Base-by-base conservation (phyloP, 2,113 vertebrate genomes). In the Verasper variegatus region DNA sequence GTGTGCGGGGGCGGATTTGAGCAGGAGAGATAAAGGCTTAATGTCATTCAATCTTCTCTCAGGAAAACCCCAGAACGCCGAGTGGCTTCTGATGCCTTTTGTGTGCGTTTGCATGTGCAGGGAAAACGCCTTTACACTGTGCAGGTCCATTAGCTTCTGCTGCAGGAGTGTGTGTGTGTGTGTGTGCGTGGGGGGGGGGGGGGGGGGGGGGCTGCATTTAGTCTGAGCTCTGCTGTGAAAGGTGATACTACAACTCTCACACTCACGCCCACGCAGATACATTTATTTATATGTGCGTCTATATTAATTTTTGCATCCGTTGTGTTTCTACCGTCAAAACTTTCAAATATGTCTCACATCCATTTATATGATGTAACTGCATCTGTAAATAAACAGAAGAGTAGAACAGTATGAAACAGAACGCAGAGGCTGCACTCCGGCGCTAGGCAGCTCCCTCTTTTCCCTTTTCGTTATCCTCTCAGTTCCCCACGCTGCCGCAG, bases 61-160 rank as follows among this genome's bases (percentile, higher is more conserved):
- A 35, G 71, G 61, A 64, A 18, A 76, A 61, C 58, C 11, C 11
- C 71, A 74, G 64, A 21, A n/a, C 0, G 21, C 24, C 15, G 65
- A 58, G 64, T 42, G 35, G 52, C 27, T 47, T 13, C 13, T 4
- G 51, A 40, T 49, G 49, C 55, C 59, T 58, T 51, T 51, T 79
- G 69, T 75, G 74, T 24, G 49, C 13, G 55, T 80, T 58, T 58
- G 51, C 35, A 40, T 68, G 45, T 42, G 35, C 5, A 11, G 27
- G 58, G 69, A 49, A 60, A 20, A 24, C 24, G 59, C 40, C 70
- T 76, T 67, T 40, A 73, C 74, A 54, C 65, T 17, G 3, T 8
- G 52, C 63, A 5, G 65, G 56, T 71, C 68, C 83, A 86, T 81
- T 88, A 78, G 74, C 35, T 54, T n/a, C 31, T 31, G 5, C 9